Evolutionary conservation across 2,113 vertebrate genomes (phyloP), one percentile per base, ranked within the genome.

Genomic region (Callospermophilus lateralis): DNA sequence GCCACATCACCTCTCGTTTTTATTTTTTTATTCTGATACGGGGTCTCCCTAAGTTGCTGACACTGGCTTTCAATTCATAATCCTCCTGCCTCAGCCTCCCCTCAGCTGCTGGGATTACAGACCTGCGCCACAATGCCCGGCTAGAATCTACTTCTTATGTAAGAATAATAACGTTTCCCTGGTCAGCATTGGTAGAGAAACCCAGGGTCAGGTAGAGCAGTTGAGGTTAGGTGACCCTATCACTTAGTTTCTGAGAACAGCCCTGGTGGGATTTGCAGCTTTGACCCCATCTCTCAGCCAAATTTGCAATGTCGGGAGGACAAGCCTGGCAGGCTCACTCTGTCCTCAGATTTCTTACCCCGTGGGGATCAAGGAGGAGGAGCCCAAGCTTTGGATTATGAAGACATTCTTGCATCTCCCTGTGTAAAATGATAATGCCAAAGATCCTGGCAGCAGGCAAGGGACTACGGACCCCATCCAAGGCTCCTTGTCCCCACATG

Each of bases 351-450:
- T 97, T 93, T 97, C 98, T 96, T 76, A 92, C n/a, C 78, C 79
- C 51, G 12, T 7, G 77, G 86, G 84, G 91, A 48, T 74, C 89
- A 92, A 97, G 97, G 89, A 93, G 91, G 48, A 78, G 89, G 97
- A 97, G 89, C 55, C 17, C 87, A 86, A 97, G 92, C 78, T 83
- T 96, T 96, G 97, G 95, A 87, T 96, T 97, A 92, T 76, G 95
- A 94, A 79, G 97, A 95, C 76, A 92, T 97, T 98, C 97, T 97
- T 97, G 95, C 93, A 83, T 65, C 79, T 94, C 94, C 96, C 96
- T 87, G 65, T 97, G 98, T 99, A 98, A 99, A 96, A 95, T 20
- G 97, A 99, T 98, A 98, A 88, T 94, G 95, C 8, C 48, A 84
- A 92, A 88, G 97, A 97, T 91, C 93, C 94, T 94, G 98, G 94